phyloP scores from a whole-genome alignment of 2,797 vertebrate species.

The Chelon auratus region DNA sequence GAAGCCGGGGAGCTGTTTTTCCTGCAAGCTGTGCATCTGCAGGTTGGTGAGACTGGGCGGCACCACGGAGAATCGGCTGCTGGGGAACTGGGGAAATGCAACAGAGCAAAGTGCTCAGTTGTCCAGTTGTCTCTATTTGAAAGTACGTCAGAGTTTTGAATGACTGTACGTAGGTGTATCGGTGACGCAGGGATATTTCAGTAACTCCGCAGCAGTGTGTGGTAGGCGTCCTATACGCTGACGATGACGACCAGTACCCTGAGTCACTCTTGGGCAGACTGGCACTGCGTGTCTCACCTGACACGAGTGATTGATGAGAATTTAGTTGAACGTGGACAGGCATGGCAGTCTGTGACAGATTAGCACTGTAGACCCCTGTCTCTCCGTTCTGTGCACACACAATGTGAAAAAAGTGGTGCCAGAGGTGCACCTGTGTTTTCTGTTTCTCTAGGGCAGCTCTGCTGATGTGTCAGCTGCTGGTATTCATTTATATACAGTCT shows the following conservation, averaged over 20 bases:
- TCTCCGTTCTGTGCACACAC: conserved; percentile 9
- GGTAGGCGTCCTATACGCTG: conserved; percentile 39
- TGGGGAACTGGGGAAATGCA: conserved; percentile 56
- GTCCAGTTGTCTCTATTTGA: too few relatives aligned
- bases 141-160: conserved; percentile 22
- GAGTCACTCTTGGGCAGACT: conserved; percentile 38
- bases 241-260: neutral
- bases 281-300: conserved; percentile 35
- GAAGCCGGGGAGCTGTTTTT: conserved; percentile 2
- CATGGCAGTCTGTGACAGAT: conserved; percentile 62
- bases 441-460: conserved; percentile 24
- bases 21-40: conserved; percentile 63
- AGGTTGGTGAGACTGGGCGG: conserved; percentile 68
- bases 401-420: conserved; percentile 28
- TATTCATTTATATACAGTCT: conserved; percentile 42
- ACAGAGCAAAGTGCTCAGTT: conserved; percentile 36
- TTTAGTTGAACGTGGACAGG: conserved; percentile 38
- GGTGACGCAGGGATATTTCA: conserved; percentile 10
- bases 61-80: conserved; percentile 71
- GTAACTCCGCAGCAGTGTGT: neutral
- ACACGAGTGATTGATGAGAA: conserved; percentile 59
- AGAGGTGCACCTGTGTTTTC: conserved; percentile 57
- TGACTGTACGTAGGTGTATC: conserved; percentile 18
- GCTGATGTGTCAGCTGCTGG: conserved; percentile 38
- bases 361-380: conserved; percentile 42